Conservation (phyloP, 2,113 vertebrate genomes). For the Malaclemys terrapin region DNA sequence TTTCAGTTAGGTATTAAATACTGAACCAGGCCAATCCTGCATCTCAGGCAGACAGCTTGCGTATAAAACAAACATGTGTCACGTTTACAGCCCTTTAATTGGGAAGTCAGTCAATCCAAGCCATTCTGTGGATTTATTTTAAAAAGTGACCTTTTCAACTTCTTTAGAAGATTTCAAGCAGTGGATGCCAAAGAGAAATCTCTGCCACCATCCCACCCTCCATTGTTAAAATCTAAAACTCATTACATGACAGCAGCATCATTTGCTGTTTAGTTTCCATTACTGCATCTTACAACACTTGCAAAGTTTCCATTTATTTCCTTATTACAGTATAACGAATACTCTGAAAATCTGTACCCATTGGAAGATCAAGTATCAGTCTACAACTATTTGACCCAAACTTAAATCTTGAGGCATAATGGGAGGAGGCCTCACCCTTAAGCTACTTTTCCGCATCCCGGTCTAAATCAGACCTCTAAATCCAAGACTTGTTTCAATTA, state of each 20-base stretch:
- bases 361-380: neutral
- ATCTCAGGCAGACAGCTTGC: conserved; percentile 60
- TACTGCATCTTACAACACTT: conserved; percentile 45
- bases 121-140: conserved; percentile 72
- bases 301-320: conserved; percentile 52
- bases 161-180: conserved; percentile 75
- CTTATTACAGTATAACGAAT: conserved; percentile 64
- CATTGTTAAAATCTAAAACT: conserved; percentile 43
- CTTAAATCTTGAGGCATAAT: conserved; percentile 32
- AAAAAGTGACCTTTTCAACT: conserved; percentile 75
- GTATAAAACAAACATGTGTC: conserved; percentile 76
- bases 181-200: conserved; percentile 64
- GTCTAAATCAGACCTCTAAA: neutral
- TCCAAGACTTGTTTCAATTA: conserved; percentile 23
- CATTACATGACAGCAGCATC: conserved; percentile 68
- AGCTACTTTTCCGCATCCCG: conserved; percentile 30
- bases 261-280: conserved; percentile 70
- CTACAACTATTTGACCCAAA: conserved; percentile 41
- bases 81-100: conserved; percentile 82
- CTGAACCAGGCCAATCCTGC: conserved; percentile 72
- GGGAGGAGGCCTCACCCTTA: conserved; percentile 41
- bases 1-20: conserved; percentile 58
- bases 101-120: conserved; percentile 81
- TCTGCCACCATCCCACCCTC: conserved; percentile 65
- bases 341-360: conserved; percentile 57